Percentiles rank a stretch among this genome's conserved stretches.
Evolutionary conservation across 1,140 invertebrate species (phyloP).

Genomic region (Drosophila leontia): DNA sequence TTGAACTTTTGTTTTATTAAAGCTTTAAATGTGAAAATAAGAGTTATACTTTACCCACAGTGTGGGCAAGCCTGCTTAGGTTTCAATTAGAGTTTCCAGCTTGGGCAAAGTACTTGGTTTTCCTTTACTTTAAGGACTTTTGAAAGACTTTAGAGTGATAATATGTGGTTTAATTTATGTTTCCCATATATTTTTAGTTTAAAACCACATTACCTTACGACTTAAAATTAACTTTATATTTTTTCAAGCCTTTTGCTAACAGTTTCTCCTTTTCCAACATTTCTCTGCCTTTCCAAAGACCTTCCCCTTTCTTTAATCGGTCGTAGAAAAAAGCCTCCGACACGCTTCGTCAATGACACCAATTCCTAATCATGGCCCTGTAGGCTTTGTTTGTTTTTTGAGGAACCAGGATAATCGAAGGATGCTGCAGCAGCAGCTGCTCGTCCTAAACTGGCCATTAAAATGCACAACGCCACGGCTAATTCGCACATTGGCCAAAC

Average conservation of each 20-base stretch:
- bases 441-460: conserved; percentile 67
- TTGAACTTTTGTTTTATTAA: not conserved
- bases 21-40: not conserved
- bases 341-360: conserved; percentile 28
- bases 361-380: conserved; percentile 43
- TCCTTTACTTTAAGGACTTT: not conserved
- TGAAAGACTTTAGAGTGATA: not conserved
- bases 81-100: not conserved
- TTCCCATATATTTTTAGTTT: not conserved
- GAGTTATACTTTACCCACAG: not conserved
- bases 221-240: not conserved
- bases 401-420: conserved; percentile 8
- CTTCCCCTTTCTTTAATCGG: not conserved
- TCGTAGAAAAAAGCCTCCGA: not conserved
- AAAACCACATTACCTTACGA: not conserved
- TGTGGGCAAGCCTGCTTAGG: not conserved
- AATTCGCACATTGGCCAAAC: conserved; percentile 60
- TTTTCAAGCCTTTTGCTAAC: not conserved
- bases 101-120: no score
- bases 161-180: not conserved
- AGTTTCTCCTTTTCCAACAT: not conserved
- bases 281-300: not conserved
- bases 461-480: conserved; percentile 67
- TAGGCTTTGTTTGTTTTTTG: conserved; percentile 10
- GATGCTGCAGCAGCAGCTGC: conserved; percentile 27